Conservation (phyloP, 2,113 vertebrate genomes). For the Dipodomys spectabilis region DNA sequence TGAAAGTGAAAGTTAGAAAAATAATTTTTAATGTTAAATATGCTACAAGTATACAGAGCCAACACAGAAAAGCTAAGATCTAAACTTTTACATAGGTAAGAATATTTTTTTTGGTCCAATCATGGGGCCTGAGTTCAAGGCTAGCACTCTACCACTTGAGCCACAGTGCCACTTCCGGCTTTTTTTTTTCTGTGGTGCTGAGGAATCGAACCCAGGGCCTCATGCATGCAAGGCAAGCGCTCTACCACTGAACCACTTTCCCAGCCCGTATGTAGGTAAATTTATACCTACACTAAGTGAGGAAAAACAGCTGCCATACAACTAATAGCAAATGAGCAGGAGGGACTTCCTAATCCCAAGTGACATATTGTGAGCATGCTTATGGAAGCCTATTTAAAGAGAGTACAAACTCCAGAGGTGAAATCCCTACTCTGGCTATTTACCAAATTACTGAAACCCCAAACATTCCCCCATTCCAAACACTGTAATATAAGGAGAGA, state of each 20-base stretch:
- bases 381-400: background rate
- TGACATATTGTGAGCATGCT: background rate
- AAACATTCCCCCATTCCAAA: background rate
- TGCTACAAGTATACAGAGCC: background rate
- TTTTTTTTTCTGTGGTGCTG: too few species aligned
- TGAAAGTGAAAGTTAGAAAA: background rate
- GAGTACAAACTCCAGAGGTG: slow-evolving; percentile 40
- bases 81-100: background rate
- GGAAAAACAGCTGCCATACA: background rate
- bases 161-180: too few species aligned
- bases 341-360: background rate
- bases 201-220: too few species aligned
- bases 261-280: background rate
- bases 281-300: background rate
- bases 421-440: slow-evolving; percentile 16
- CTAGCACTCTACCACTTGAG: too few species aligned
- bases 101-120: too few species aligned
- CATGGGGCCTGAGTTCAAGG: too few species aligned
- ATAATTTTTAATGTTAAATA: slow-evolving; percentile 1
- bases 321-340: background rate
- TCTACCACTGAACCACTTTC: too few species aligned
- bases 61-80: slow-evolving; percentile 24
- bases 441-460: slow-evolving; percentile 53
- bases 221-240: too few species aligned
- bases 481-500: background rate